Percentiles rank a stretch among this genome's conserved stretches.
phyloP scores from a whole-genome alignment of 2,888 invertebrate genomes.

The Pseudanteris insignis region DNA sequence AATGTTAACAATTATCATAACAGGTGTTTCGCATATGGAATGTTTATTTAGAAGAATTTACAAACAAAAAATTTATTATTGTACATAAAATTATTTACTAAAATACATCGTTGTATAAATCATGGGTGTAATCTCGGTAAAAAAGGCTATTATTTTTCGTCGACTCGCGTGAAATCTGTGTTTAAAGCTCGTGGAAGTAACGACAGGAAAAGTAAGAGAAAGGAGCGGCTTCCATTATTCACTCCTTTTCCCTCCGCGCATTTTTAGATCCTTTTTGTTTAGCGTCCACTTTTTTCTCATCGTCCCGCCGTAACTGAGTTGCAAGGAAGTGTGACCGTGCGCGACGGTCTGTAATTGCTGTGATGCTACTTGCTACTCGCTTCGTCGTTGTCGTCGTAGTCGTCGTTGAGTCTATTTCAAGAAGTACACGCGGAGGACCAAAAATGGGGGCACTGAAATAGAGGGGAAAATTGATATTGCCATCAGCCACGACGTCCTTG shows the following conservation, averaged over 20 bases:
- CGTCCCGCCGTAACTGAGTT: constrained; percentile 9
- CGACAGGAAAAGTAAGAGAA: constrained; percentile 24
- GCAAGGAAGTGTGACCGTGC: constrained; percentile 31
- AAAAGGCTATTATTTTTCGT: no score
- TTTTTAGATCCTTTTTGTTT: constrained; percentile 6
- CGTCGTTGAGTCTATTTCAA: constrained; percentile 21
- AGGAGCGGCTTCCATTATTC: constrained; percentile 22
- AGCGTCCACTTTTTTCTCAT: neutral
- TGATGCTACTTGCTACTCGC: constrained; percentile 14
- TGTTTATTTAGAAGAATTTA: no score
- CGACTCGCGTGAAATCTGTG: constrained; percentile 11
- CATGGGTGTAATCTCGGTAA: no score
- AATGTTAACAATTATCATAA: no score
- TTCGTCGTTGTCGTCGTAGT: no score
- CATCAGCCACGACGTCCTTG: no score
- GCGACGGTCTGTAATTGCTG: constrained; percentile 26
- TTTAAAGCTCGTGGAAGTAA: constrained; percentile 7
- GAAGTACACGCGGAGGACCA: constrained; percentile 5
- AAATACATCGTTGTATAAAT: no score
- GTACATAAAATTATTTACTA: no score
- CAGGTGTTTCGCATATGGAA: no score
- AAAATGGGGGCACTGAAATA: constrained; percentile 21
- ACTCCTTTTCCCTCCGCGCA: constrained; percentile 8
- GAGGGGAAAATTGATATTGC: constrained; percentile 10
- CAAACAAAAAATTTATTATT: no score